Evolutionary conservation across 2,888 invertebrate species (phyloP).

Genomic region (Heteromurus nitidus): DNA sequence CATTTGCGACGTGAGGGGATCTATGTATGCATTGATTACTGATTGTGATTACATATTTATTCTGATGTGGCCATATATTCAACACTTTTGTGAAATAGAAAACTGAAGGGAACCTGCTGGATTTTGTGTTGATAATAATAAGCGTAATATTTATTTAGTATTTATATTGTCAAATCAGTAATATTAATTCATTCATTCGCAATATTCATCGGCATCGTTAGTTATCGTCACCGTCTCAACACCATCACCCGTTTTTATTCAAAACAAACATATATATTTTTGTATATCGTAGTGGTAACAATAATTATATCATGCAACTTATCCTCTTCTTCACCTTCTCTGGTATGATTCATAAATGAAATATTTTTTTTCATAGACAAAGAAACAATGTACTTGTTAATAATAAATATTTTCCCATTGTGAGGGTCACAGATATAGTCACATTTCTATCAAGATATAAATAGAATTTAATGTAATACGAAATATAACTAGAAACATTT

Average conservation of each 20-base stretch:
- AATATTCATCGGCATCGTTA: neutral
- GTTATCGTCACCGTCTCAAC: slow-evolving; percentile 5
- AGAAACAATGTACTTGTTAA: too few species aligned
- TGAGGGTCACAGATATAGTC: too few species aligned
- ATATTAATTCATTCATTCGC: slow-evolving; percentile 14
- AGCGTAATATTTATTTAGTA: slow-evolving; percentile 28
- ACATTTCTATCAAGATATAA: too few species aligned
- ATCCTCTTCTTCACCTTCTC: neutral
- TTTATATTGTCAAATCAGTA: slow-evolving; percentile 24
- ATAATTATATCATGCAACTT: neutral
- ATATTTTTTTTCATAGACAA: too few species aligned
- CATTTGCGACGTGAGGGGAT: too few species aligned
- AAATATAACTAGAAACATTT: too few species aligned
- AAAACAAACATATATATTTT: neutral
- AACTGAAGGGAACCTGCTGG: neutral
- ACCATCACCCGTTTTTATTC: neutral
- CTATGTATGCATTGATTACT: too few species aligned
- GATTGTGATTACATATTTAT: neutral
- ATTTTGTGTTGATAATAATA: neutral
- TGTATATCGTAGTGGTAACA: neutral
- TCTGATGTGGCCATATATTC: neutral
- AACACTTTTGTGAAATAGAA: neutral
- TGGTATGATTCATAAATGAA: too few species aligned
- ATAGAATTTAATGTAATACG: too few species aligned
- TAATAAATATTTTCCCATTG: too few species aligned